These are phyloP conservation scores for Tauraco erythrolophus DNA, from an alignment of 2,113 vertebrate species.

Conservation along the genomic window DNA sequence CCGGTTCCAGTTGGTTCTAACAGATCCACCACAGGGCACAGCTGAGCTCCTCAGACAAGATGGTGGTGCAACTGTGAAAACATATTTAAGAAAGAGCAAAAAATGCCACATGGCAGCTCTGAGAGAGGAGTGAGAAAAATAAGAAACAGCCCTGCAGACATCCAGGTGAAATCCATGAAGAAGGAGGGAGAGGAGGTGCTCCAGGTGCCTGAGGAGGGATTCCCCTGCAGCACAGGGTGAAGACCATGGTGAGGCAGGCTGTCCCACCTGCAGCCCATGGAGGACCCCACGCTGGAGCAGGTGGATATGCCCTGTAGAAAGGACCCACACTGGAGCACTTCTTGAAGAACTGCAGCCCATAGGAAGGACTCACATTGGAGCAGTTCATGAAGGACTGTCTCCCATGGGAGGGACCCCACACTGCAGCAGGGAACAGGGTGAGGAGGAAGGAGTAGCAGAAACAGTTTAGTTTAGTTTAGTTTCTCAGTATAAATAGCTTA, in stretches of 20 bases:
- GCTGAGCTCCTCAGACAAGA: too few relatives aligned
- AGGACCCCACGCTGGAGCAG: neutral
- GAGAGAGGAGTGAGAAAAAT: neutral
- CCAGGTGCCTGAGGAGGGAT: fast-evolving
- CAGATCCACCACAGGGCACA: fast-evolving
- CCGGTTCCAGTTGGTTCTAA: neutral
- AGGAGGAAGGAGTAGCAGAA: neutral
- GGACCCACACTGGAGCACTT: neutral
- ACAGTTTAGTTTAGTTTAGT: neutral
- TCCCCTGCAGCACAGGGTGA: neutral
- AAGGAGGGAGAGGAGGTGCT: neutral
- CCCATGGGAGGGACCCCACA: fast-evolving
- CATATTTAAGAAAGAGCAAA: neutral
- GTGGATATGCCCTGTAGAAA: neutral
- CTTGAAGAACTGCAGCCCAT: neutral
- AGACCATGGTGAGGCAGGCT: neutral
- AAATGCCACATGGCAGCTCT: neutral
- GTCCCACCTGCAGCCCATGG: neutral
- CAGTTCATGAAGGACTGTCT: neutral
- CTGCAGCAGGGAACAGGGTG: neutral
- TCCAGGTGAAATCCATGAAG: neutral
- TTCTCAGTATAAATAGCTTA: neutral
- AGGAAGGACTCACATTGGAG: neutral
- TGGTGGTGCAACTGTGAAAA: neutral
- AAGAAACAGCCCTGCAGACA: neutral